These are phyloP conservation scores for Eilema sororculum DNA, from an alignment of 2,888 invertebrate genomes.

Conservation along the genomic window DNA sequence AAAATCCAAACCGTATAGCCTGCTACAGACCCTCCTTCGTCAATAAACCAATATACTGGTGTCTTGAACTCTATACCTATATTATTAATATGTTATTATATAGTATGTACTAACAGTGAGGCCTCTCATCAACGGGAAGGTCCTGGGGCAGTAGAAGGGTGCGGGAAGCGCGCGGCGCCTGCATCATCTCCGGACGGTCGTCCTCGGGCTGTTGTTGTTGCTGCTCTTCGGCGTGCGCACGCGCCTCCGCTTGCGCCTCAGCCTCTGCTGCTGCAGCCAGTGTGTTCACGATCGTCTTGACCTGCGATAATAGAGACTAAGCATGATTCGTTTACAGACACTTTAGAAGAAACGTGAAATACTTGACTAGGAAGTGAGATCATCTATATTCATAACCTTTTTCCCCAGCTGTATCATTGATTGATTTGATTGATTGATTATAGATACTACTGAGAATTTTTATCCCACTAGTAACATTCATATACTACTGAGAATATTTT, in stretches of 20 bases:
- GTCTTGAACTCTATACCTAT: background rate
- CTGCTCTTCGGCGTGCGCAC: conserved; percentile 67
- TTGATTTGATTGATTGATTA: too few species aligned
- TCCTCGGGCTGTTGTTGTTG: conserved; percentile 53
- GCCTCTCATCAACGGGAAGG: conserved; percentile 88
- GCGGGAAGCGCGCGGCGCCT: conserved; percentile 82
- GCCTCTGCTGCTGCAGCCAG: conserved; percentile 77
- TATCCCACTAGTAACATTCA: too few species aligned
- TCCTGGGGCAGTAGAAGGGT: conserved; percentile 87
- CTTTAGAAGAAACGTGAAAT: background rate
- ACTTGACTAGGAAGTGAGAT: background rate
- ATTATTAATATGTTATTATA: too few species aligned
- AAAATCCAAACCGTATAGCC: too few species aligned
- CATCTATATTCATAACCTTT: too few species aligned
- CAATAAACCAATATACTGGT: background rate
- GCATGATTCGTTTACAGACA: conserved; percentile 17
- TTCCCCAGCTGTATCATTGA: too few species aligned
- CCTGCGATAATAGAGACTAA: conserved; percentile 57
- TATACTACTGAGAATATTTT: too few species aligned
- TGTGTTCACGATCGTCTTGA: conserved; percentile 82
- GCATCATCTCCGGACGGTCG: conserved; percentile 56
- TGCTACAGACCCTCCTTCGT: too few species aligned
- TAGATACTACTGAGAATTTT: too few species aligned
- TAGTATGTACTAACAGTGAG: conserved; percentile 90
- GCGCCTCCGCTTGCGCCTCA: conserved; percentile 70